These are phyloP conservation scores for Tenthredo distinguenda DNA, from an alignment of 2,888 invertebrate genomes.

Conservation along the genomic window DNA sequence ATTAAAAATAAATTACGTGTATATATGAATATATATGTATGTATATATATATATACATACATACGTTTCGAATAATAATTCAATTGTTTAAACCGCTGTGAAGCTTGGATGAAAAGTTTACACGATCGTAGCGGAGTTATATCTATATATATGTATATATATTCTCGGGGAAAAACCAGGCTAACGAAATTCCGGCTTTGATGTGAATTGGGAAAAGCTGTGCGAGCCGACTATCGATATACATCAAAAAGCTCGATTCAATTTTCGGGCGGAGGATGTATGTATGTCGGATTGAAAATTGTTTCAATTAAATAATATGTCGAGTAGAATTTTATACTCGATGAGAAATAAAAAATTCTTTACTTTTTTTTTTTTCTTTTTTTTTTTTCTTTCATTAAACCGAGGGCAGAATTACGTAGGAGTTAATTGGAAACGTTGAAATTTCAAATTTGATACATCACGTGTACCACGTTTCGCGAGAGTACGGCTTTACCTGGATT, in stretches of 20 bases:
- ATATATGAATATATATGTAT: too few species aligned
- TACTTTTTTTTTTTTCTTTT: neutral
- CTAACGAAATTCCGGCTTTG: conserved; percentile 15
- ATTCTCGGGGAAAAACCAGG: neutral
- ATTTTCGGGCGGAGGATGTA: neutral
- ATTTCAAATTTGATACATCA: neutral
- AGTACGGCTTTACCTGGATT: neutral
- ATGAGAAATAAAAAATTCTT: neutral
- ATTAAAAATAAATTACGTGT: conserved; percentile 34
- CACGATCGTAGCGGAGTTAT: neutral
- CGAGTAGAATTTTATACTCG: neutral
- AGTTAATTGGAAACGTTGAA: neutral
- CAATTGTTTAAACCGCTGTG: conserved; percentile 23
- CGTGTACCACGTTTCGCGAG: neutral
- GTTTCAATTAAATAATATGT: neutral
- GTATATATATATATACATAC: too few species aligned
- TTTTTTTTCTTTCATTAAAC: neutral
- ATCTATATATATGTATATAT: neutral
- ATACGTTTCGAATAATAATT: neutral
- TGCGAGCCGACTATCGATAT: conserved; percentile 1
- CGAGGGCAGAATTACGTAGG: too few species aligned
- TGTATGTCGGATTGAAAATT: neutral
- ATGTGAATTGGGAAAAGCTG: neutral
- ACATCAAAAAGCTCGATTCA: conserved; percentile 20
- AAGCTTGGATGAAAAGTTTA: conserved; percentile 14